Evolutionary conservation across 2,113 vertebrate genomes (phyloP), one percentile per base, ranked within the genome.

Genomic region (Carollia perspicillata): DNA sequence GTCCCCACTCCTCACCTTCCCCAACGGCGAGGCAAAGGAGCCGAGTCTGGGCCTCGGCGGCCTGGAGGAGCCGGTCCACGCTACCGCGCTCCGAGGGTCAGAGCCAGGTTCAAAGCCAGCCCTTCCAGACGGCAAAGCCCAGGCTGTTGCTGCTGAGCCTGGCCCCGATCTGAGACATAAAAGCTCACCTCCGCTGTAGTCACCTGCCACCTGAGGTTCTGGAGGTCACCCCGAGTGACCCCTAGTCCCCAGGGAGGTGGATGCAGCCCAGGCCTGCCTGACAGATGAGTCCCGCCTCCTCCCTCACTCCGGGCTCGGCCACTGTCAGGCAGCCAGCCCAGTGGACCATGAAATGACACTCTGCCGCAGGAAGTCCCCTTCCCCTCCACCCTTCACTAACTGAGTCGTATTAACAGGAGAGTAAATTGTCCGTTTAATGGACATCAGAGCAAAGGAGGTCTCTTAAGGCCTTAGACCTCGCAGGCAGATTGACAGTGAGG

Each of bases 281-380:
- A 35, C 42, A 40, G 9, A 8, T 37, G 60, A 63, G 18, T 69
- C 33, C 8, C 1, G 8, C 2, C 9, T 11, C 47, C 22, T 58
- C 16, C 49, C 30, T 40, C 37, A 0, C 53, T 26, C 47, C 42
- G 35, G 28, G 55, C 71, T 68, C 1, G 0, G n/a, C 47, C 93
- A 68, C 60, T 53, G 28, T 37, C 14, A 95, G 77, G 69, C 79
- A 72, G 20, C 35, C 89, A 58, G 80, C 86, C 30, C 86, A 60
- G 69, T 42, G 33, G 95, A 23, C 89, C 75, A 16, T 94, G 93
- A 97, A 96, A 97, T 90, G 66, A 97, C n/a, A 1, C 47, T 26
- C 18, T 72, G 26, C 80, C 86, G 53, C 88, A 80, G 89, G 53
- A 55, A 85, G 23, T 20, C 78, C 58, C 26, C 14, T 6, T 5